These are phyloP conservation scores for Bradysia coprophila DNA, from an alignment of 1,140 invertebrate species.

Conservation along the genomic window DNA sequence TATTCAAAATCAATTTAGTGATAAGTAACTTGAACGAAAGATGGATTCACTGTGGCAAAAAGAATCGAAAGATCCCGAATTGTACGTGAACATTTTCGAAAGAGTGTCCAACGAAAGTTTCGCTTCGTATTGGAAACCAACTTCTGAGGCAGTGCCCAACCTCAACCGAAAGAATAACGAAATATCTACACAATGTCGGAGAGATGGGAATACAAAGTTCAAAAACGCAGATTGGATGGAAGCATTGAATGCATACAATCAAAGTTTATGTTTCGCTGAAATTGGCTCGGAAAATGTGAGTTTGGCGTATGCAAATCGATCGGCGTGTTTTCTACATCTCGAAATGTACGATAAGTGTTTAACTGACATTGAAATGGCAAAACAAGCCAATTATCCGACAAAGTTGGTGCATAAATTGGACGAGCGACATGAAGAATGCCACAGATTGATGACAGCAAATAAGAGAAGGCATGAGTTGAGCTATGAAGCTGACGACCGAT, in stretches of 20 bases:
- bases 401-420: conserved; percentile 30
- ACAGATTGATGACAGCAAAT: conserved; percentile 11
- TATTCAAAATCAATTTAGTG: no score
- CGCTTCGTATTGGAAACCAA: no score
- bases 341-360: conserved; percentile 39
- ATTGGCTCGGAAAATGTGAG: conserved; percentile 30
- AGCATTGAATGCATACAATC: conserved; percentile 37
- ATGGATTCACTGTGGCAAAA: neutral
- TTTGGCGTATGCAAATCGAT: conserved; percentile 48
- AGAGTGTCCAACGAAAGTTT: no score
- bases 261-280: conserved; percentile 35
- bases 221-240: conserved; percentile 26
- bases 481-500: conserved; percentile 24
- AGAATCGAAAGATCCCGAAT: neutral
- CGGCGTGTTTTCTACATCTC: conserved; percentile 42
- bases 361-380: conserved; percentile 30
- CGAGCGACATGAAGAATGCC: conserved; percentile 28
- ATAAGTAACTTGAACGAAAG: no score
- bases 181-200: conserved; percentile 24
- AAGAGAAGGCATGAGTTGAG: conserved; percentile 20
- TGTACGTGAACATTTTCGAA: neutral
- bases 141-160: neutral
- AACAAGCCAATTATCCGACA: conserved; percentile 28
- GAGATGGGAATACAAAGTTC: conserved; percentile 34
- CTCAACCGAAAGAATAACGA: neutral